A percentile compares a stretch with the other conserved stretches of the same genome.
Conservation (phyloP, 2,113 vertebrate species). For the Pluvialis apricaria region DNA sequence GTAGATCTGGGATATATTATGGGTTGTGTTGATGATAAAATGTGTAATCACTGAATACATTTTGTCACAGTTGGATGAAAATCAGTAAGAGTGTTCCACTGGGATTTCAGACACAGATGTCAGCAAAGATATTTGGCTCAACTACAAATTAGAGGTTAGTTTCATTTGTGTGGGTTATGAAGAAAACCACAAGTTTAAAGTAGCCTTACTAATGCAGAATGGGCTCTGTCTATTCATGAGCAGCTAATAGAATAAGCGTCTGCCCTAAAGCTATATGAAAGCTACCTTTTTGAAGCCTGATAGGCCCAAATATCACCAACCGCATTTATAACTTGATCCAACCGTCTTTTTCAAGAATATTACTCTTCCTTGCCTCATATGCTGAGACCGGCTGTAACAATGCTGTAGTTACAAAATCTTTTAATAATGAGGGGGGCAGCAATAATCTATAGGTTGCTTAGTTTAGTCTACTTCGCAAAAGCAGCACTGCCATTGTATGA, state of each 20-base stretch:
- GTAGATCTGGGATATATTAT: neutral
- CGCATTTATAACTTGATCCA: neutral
- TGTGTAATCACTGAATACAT: slow-evolving; percentile 49
- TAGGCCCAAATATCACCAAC: neutral
- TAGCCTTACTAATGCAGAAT: neutral
- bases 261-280: neutral
- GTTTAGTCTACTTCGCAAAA: neutral
- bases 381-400: neutral
- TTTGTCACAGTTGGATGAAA: slow-evolving; percentile 61
- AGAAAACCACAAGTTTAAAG: slow-evolving; percentile 35
- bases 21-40: slow-evolving; percentile 33
- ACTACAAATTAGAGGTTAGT: slow-evolving; percentile 33
- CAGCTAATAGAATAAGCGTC: neutral
- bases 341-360: neutral
- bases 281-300: neutral
- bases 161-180: slow-evolving; percentile 1
- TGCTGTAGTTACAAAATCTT: neutral
- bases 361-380: neutral
- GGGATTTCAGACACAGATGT: slow-evolving; percentile 58
- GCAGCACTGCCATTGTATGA: neutral
- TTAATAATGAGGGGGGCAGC: neutral
- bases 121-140: slow-evolving; percentile 54
- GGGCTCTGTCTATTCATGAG: neutral
- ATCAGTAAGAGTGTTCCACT: slow-evolving; percentile 5
- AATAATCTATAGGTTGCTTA: neutral